These are phyloP conservation scores for Eupithecia dodoneata DNA, from an alignment of 2,888 invertebrate genomes.

Conservation along the genomic window DNA sequence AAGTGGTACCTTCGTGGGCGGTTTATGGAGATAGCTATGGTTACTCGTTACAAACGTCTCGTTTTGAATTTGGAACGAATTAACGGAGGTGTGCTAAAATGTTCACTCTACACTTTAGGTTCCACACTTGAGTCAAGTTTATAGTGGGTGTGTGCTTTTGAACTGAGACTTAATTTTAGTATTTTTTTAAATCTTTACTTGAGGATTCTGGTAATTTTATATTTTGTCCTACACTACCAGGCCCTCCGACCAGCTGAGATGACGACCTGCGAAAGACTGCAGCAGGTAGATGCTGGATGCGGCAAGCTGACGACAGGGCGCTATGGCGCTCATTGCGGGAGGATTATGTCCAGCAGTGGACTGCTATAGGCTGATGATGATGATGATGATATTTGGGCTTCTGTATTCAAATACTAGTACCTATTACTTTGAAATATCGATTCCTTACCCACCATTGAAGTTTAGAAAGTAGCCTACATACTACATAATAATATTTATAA, in stretches of 20 bases:
- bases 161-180: slow-evolving; percentile 8
- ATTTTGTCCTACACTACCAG: background rate
- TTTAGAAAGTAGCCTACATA: too few relatives aligned
- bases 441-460: background rate
- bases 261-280: too few relatives aligned
- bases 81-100: slow-evolving; percentile 49
- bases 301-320: too few relatives aligned
- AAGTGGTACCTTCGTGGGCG: slow-evolving; percentile 42
- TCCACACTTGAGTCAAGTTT: background rate
- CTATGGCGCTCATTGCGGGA: too few relatives aligned
- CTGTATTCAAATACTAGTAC: background rate
- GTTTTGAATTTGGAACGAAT: slow-evolving; percentile 46
- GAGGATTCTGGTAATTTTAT: background rate
- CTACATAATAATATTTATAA: too few relatives aligned
- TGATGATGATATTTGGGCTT: too few relatives aligned
- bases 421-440: background rate
- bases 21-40: slow-evolving; percentile 43
- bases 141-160: slow-evolving; percentile 14
- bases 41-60: slow-evolving; percentile 38
- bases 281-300: too few relatives aligned
- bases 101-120: slow-evolving; percentile 30
- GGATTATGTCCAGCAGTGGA: too few relatives aligned
- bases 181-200: too few relatives aligned
- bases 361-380: too few relatives aligned
- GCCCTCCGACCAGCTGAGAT: too few relatives aligned